Conservation (phyloP, 2,888 invertebrate species). For the Steinernema carpocapsae region DNA sequence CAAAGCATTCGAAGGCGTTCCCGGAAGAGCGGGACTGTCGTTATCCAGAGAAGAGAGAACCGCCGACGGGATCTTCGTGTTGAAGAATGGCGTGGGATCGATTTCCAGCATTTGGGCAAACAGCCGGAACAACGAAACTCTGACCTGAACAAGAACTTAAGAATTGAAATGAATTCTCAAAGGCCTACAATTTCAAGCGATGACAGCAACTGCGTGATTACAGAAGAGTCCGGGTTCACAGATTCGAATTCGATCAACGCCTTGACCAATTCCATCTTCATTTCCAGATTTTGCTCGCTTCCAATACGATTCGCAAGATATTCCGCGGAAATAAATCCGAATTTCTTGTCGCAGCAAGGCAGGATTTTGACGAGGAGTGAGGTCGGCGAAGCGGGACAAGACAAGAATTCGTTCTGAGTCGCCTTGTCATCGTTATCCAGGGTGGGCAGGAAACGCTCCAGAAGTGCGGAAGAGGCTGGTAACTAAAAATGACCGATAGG, state of each 20-base stretch:
- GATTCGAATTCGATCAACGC: neutral
- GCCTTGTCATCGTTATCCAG: neutral
- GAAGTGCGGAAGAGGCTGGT: neutral
- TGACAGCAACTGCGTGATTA: neutral
- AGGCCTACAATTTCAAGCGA: neutral
- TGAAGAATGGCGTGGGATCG: conserved; percentile 26
- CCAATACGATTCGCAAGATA: neutral
- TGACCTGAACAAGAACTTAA: conserved; percentile 36
- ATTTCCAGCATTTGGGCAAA: conserved; percentile 36
- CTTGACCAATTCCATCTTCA: neutral
- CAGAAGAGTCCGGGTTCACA: neutral
- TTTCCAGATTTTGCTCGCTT: neutral
- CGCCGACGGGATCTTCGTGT: conserved; percentile 41
- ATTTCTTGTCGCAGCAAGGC: neutral
- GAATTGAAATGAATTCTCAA: neutral
- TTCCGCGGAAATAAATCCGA: neutral
- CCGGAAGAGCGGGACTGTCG: conserved; percentile 38
- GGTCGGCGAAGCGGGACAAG: neutral
- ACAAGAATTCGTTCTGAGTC: neutral
- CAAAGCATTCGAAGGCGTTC: conserved; percentile 49
- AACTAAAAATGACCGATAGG: neutral
- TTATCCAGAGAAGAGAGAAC: conserved; percentile 41
- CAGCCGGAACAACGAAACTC: conserved; percentile 38
- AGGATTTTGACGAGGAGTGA: neutral
- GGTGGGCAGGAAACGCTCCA: conserved; percentile 2